Evolutionary conservation across 2,113 vertebrate genomes (phyloP).

Genomic region (Podocnemis expansa): DNA sequence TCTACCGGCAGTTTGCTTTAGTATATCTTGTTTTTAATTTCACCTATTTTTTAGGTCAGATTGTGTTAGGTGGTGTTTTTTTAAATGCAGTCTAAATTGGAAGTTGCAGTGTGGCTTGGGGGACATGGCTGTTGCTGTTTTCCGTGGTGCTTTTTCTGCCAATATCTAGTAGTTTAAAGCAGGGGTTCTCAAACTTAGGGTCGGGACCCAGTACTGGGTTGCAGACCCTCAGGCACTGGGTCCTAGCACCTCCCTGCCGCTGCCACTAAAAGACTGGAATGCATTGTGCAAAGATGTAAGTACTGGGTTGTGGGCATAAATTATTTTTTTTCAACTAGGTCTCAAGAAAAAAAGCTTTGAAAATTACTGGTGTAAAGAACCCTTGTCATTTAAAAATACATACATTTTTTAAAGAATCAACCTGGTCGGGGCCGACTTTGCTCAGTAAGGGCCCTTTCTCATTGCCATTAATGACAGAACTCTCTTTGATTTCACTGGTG

Average conservation of each 20-base stretch:
- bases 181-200: too few species aligned
- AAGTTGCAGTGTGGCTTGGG: constrained; percentile 15
- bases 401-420: neutral
- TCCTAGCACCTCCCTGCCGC: too few species aligned
- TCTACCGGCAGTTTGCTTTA: neutral
- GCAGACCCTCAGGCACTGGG: too few species aligned
- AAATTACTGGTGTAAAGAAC: too few species aligned
- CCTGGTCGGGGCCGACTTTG: neutral
- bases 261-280: too few species aligned
- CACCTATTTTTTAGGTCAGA: neutral
- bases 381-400: neutral
- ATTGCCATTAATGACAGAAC: neutral
- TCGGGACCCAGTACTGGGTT: too few species aligned
- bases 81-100: constrained; percentile 27
- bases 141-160: constrained; percentile 28
- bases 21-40: constrained; percentile 10
- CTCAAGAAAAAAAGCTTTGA: too few species aligned
- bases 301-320: too few species aligned
- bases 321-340: too few species aligned
- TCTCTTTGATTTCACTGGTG: neutral
- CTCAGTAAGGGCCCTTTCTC: neutral
- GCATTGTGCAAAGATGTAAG: too few species aligned
- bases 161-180: constrained; percentile 20
- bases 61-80: neutral
- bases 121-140: neutral